Percentiles rank a stretch among this genome's conserved stretches.
phyloP scores from a whole-genome alignment of 2,888 invertebrate genomes.

The Tryphoninae sp. region DNA sequence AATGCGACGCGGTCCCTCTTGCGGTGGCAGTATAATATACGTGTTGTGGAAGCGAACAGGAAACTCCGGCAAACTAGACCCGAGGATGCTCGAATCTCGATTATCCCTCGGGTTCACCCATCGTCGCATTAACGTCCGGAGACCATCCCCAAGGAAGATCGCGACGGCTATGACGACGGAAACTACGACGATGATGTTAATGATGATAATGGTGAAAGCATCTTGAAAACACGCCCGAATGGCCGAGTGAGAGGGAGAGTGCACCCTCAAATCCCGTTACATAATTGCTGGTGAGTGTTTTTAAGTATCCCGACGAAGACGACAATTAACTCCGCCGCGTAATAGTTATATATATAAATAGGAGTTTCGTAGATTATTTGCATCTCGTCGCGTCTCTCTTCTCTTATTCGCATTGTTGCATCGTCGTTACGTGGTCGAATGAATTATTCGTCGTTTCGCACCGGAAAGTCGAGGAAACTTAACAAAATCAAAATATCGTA shows the following conservation, averaged over 20 bases:
- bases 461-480: constrained; percentile 13
- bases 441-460: constrained; percentile 18
- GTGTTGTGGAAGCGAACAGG: neutral
- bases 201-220: constrained; percentile 27
- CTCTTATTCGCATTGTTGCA: constrained; percentile 35
- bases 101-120: constrained; percentile 13
- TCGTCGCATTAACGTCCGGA: constrained; percentile 22
- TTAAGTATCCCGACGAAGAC: constrained; percentile 31
- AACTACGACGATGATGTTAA: constrained; percentile 13
- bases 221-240: constrained; percentile 25
- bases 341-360: constrained; percentile 3
- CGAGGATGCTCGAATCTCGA: neutral
- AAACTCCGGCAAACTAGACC: neutral
- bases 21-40: neutral
- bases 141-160: constrained; percentile 10
- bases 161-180: neutral
- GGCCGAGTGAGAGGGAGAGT: neutral
- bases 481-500: neutral
- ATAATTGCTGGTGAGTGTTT: constrained; percentile 10
- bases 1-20: neutral
- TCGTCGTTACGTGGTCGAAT: constrained; percentile 27
- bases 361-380: constrained; percentile 31
- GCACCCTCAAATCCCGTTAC: constrained; percentile 8
- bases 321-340: constrained; percentile 34
- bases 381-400: neutral